Evolutionary conservation across 1,140 invertebrate genomes (phyloP), one percentile per base, ranked within the genome.

Genomic region (Zaprionus lachaisei): DNA sequence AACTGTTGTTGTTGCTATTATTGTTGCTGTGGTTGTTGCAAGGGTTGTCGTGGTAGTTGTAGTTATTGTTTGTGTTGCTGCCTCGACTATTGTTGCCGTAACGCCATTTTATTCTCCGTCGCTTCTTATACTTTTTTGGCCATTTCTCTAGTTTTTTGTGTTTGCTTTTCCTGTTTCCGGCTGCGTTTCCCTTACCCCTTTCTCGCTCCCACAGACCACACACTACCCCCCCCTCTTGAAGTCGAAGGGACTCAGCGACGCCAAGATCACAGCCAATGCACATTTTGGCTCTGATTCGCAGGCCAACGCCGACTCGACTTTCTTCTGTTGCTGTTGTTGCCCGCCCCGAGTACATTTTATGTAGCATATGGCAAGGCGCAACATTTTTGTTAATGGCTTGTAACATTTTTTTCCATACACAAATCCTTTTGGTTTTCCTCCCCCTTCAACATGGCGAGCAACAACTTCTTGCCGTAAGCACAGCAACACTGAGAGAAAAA

Each of bases 341-440:
- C 51, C 54, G 47, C 55, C 41, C 64, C 41, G 68, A 72, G 74
- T 67, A 73, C 76, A 90, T 84, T 89, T 84, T 89, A 84, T 89
- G 85, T 90, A 75, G 81, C 84, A 89, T 89, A 87, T 79, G 84
- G 74, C 84, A 68, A 89, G 84, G 84, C 84, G 84, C 84, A 89
- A 84, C 81, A 84, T 87, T 87, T 87, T 86, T 87, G 84, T 87
- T 87, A 87, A 87, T 87, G 84, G 84, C 79, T 89, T 87, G 84
- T 84, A 87, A 81, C 71, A 87, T 77, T 77, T 89, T 79, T 83
- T 72, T n/a, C 63, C 77, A 77, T 80, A 87, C 77, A 83, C 72
- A 86, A 86, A 85, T 86, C 83, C 72, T 69, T 82, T 75, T 57
- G 56, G 62, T 64, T 67, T 28, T 28, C 28, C 28, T 31, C 28